A percentile compares a stretch with the other conserved stretches of the same genome.
These are phyloP conservation scores for Parambassis ranga DNA, from an alignment of 2,797 vertebrate genomes.

Conservation along the genomic window DNA sequence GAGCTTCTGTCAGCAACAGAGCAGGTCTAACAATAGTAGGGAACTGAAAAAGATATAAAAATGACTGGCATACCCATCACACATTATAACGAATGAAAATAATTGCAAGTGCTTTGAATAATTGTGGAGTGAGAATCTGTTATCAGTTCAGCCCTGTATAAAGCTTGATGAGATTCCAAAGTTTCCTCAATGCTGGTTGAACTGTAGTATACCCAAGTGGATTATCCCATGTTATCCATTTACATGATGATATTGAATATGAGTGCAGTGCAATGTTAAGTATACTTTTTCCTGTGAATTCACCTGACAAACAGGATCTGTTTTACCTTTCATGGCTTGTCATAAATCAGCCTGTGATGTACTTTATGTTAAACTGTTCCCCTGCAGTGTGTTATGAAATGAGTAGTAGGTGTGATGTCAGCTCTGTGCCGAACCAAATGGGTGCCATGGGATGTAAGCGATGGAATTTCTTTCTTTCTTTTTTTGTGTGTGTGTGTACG, in stretches of 20 bases:
- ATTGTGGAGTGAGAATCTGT: too few relatives aligned
- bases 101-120: too few relatives aligned
- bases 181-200: neutral
- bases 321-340: constrained; percentile 24
- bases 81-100: too few relatives aligned
- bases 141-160: too few relatives aligned
- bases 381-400: constrained; percentile 34
- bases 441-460: constrained; percentile 30
- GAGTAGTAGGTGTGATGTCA: constrained; percentile 63
- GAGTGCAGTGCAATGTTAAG: constrained; percentile 1
- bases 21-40: too few relatives aligned
- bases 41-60: too few relatives aligned
- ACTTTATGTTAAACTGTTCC: constrained; percentile 34
- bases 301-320: neutral
- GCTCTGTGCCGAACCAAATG: constrained; percentile 45
- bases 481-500: constrained; percentile 22
- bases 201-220: neutral
- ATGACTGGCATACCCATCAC: too few relatives aligned
- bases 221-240: constrained; percentile 22
- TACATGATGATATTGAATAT: constrained; percentile 5
- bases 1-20: too few relatives aligned
- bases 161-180: neutral
- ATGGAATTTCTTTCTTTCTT: constrained; percentile 36
- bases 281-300: constrained; percentile 22
- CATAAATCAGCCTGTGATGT: constrained; percentile 52